Base-by-base conservation (phyloP, 37 sponge, comb jelly and placozoan species). In the Cliona cf. orientalis region DNA sequence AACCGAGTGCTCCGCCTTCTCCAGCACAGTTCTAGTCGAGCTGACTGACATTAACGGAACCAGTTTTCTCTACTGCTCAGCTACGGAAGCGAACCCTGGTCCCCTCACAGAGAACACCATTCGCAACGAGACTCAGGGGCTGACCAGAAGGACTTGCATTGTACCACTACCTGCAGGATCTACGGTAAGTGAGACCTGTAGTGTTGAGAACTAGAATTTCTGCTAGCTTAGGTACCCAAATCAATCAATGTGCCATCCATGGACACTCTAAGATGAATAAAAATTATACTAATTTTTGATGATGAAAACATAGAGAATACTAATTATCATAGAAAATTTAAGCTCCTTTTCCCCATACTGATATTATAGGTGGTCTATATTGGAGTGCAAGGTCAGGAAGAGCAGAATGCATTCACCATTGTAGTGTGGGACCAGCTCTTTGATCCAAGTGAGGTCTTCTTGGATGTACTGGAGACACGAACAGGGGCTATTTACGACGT, bases 51-150 rank as follows among this genome's bases (percentile, higher is more conserved):
- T 76, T 2, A 41, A 41, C 31, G 96, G 96, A 4, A 65, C 62
- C 35, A 75, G 86, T 58, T 69, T 64, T 46, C 61, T 96, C 17
- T 96, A 85, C 72, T 90, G 65, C 32, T 96, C 96, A 7, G 72
- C 77, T 9, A 26, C 41, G 5, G 78, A 65, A 35, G 29, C 56
- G 22, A 92, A 92, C 72, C 96, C 96, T 0, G 92, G 96, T 19
- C 96, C 96, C 32, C 90, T 92, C 28, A 86, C 81, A 3, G 1
- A 28, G 45, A 58, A 60, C 62, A 81, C 81, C 2, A 23, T 26
- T 19, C 3, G n/a, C 3, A 61, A 87, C 22, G 55, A 22, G 3
- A 46, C 74, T 9, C 14, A 7, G 25, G 75, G 44, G 28, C 6
- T 55, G 22, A 0, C 62, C 28, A 71, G 3, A 28, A 28, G 61